Evolutionary conservation across 2,888 invertebrate species (phyloP), one percentile per base, ranked within the genome.

Genomic region (Fragum fragum): DNA sequence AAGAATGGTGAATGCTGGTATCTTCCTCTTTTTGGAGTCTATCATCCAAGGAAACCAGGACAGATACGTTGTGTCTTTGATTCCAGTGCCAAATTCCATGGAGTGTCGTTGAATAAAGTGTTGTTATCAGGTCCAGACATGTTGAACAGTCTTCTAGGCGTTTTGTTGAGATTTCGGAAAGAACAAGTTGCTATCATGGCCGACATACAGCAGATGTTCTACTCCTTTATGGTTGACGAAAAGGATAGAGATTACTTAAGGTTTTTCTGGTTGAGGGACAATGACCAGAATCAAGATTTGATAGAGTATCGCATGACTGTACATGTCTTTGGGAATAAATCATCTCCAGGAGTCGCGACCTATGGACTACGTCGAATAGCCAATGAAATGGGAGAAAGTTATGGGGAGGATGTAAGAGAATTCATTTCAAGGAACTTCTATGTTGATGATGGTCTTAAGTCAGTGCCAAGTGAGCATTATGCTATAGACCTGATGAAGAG

Each of bases 191-290:
- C 84, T 16, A 61, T 84, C 7, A 76, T 66, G 18, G 75, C 76
- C 7, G 87, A 88, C 53, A 81, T 87, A 9, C 66, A 88, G 66
- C 78, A 79, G 26, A 87, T 88, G 87, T 88, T 88, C 66, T 70
- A 86, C 53, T 81, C 79, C 23, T 87, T 88, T 63, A 9, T 26
- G 16, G 87, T 88, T 1, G 18, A 72, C 18, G 75, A 75, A 26
- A 76, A 77, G 16, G 79, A 86, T 68, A 69, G 84, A 36, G 72
- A 85, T 55, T 86, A 55, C 69, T 61, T 87, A 5, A 39, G 83
- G 18, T 87, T 88, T n/a, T 68, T 87, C 1, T 88, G 87, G 83
- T 52, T 21, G 28, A 16, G 53, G 29, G 29, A 70, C 28, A 70
- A 70, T 18, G n/a, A 70, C 18, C 70, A 42, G 7, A 26, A 9